Percentiles rank a stretch among this genome's conserved stretches.
These are phyloP conservation scores for Miichthys miiuy DNA, from an alignment of 2,797 vertebrate genomes.

Conservation along the genomic window DNA sequence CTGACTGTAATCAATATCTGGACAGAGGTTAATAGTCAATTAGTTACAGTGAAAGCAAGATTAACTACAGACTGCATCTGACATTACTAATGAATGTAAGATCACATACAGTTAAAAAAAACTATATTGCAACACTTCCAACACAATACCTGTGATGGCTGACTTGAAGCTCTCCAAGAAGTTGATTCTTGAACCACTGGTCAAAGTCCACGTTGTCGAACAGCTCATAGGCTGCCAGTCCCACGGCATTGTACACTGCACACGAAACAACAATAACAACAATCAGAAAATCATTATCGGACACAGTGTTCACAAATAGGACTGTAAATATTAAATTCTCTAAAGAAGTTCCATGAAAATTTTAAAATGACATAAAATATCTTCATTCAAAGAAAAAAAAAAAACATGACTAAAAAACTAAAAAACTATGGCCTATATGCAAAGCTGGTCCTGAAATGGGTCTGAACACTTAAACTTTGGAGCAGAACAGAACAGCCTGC, in stretches of 20 bases:
- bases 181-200: conserved; percentile 98
- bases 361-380: conserved; percentile 1
- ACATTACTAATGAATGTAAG: conserved; percentile 13
- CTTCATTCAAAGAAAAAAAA: not conserved
- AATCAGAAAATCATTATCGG: not conserved
- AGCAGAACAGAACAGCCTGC: no score
- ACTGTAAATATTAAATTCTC: not conserved
- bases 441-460: no score
- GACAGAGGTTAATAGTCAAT: conserved; percentile 64
- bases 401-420: no score
- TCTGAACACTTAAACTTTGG: no score
- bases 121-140: not conserved
- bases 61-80: conserved; percentile 20
- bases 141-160: conserved; percentile 91
- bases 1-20: conserved; percentile 35
- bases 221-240: conserved; percentile 95
- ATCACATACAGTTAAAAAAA: conserved; percentile 6
- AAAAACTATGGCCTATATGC: not conserved
- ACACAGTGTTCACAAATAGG: not conserved
- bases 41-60: conserved; percentile 40
- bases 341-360: no score
- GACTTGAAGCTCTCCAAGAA: conserved; percentile 94
- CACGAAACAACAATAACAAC: conserved; percentile 49
- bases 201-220: conserved; percentile 99
- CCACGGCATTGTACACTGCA: conserved; percentile 97